Evolutionary conservation across 2,113 vertebrate genomes (phyloP).

Genomic region (Callopanchax toddi): DNA sequence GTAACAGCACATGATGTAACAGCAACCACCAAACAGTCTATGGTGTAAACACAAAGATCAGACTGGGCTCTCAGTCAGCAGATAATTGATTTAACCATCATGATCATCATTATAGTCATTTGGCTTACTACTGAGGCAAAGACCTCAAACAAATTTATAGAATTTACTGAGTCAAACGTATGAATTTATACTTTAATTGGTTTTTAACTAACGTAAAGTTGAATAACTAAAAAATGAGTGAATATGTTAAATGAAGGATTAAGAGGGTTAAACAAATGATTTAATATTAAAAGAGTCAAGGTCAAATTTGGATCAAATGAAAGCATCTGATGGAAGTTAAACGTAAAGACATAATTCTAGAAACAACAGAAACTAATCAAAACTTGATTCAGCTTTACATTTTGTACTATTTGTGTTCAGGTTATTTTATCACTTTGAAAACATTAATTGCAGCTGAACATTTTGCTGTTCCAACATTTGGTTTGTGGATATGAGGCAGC

Average conservation of each 20-base stretch:
- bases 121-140: too few species aligned
- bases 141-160: background rate
- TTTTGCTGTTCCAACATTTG: constrained; percentile 18
- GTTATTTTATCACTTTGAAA: background rate
- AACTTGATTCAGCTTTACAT: too few species aligned
- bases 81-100: background rate
- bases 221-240: too few species aligned
- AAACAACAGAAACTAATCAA: too few species aligned
- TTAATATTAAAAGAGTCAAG: too few species aligned
- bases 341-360: too few species aligned
- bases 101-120: background rate
- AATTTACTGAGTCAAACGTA: background rate
- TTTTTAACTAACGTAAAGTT: too few species aligned
- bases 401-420: background rate
- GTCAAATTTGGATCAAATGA: too few species aligned
- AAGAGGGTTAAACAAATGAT: too few species aligned
- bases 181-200: background rate
- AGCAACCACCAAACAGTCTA: background rate
- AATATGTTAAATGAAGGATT: too few species aligned
- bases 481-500: background rate
- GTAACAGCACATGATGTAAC: background rate
- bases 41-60: background rate
- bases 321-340: too few species aligned
- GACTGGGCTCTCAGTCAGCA: background rate
- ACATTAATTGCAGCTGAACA: background rate